These are phyloP conservation scores for Acanthopleura granulata DNA, from an alignment of 2,888 invertebrate genomes.

Conservation along the genomic window DNA sequence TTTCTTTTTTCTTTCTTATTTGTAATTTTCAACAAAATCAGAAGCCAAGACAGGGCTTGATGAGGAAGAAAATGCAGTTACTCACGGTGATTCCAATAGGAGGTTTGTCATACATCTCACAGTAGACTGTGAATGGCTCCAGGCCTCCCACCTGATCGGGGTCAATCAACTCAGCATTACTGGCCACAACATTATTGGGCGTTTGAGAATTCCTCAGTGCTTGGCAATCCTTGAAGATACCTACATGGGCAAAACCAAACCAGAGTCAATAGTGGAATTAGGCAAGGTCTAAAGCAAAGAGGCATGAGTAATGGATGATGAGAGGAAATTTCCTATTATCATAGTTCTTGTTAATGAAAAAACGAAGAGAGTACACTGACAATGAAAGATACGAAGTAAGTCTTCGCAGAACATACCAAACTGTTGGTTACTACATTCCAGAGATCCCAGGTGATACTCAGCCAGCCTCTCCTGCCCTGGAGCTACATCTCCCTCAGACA, in stretches of 20 bases:
- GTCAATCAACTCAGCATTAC: constrained; percentile 2
- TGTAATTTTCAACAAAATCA: no score
- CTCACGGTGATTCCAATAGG: constrained; percentile 11
- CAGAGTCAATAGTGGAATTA: no score
- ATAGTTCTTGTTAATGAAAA: no score
- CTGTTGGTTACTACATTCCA: constrained; percentile 14
- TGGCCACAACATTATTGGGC: background rate
- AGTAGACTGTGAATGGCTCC: background rate
- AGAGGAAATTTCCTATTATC: no score
- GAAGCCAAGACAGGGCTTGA: no score
- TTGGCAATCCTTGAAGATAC: constrained; percentile 7
- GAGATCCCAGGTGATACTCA: background rate
- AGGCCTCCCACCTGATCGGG: constrained; percentile 1
- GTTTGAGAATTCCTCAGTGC: background rate
- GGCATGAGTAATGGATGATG: no score
- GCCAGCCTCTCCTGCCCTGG: background rate
- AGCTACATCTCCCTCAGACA: background rate
- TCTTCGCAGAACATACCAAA: background rate
- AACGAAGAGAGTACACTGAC: no score
- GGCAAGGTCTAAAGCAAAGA: no score
- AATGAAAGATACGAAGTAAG: no score
- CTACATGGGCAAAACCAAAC: background rate
- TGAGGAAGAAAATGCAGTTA: background rate
- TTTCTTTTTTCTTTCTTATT: no score
- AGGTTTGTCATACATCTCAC: constrained; percentile 8